These are phyloP conservation scores for Sebastes fasciatus DNA, from an alignment of 2,113 vertebrate species.

Conservation along the genomic window DNA sequence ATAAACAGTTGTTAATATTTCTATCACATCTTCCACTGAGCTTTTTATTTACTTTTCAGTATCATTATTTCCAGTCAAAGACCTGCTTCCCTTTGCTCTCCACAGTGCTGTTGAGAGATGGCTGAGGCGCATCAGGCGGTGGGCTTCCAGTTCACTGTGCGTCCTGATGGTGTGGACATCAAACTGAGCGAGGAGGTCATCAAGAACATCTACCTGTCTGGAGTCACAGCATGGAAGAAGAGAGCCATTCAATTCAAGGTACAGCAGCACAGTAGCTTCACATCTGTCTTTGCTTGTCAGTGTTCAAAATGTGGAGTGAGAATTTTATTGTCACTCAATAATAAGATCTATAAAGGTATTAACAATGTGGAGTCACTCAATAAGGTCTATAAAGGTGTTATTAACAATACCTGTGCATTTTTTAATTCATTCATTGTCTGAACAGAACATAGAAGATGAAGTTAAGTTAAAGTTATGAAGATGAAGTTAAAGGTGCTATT, in stretches of 20 bases:
- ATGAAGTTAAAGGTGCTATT: too few relatives aligned
- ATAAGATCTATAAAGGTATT: background rate
- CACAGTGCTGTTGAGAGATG: conserved; percentile 77
- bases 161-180: conserved; percentile 92
- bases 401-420: background rate
- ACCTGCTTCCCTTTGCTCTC: background rate
- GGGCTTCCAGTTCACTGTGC: conserved; percentile 97
- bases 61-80: background rate
- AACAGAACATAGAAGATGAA: background rate
- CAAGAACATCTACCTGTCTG: conserved; percentile 90
- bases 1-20: too few relatives aligned
- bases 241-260: conserved; percentile 92
- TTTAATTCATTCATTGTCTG: background rate
- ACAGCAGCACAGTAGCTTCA: background rate
- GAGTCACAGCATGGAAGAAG: conserved; percentile 92
- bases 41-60: background rate
- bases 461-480: too few relatives aligned
- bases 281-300: background rate
- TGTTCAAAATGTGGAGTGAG: background rate
- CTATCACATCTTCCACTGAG: background rate
- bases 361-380: background rate
- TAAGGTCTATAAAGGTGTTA: background rate
- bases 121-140: conserved; percentile 98
- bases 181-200: conserved; percentile 91
- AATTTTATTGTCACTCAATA: background rate